These are phyloP conservation scores for Eucera pruinosa DNA, from an alignment of 2,888 invertebrate genomes.

Conservation along the genomic window DNA sequence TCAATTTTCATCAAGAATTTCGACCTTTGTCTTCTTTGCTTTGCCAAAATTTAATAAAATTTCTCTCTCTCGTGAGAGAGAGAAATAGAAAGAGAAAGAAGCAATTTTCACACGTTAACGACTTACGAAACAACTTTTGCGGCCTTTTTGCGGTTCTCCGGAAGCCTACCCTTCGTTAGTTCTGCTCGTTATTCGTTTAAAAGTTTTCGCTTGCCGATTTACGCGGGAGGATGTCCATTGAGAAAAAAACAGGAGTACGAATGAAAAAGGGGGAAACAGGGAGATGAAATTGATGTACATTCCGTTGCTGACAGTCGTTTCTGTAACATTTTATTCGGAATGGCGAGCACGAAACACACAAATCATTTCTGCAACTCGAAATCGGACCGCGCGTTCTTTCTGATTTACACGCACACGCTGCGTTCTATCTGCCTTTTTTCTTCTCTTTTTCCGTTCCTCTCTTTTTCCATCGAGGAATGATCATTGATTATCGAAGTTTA, in stretches of 20 bases:
- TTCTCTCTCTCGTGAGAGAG: no score
- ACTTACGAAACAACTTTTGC: conserved; percentile 4
- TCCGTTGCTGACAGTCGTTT: conserved; percentile 45
- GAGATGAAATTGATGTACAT: conserved; percentile 54
- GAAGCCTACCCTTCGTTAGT: conserved; percentile 36
- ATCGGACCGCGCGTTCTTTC: conserved; percentile 30
- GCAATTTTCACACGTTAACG: conserved; percentile 30
- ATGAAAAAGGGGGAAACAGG: not conserved
- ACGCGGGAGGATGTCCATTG: conserved; percentile 19
- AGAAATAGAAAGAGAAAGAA: no score
- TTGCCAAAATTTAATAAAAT: not conserved
- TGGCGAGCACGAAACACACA: conserved; percentile 26
- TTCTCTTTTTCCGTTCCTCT: not conserved
- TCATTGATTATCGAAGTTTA: conserved; percentile 51
- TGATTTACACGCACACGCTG: conserved; percentile 43
- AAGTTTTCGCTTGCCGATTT: conserved; percentile 36
- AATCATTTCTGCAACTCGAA: conserved; percentile 32
- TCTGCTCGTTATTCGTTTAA: conserved; percentile 43
- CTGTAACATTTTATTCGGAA: conserved; percentile 52
- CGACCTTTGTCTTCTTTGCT: not conserved
- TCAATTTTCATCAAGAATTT: not conserved
- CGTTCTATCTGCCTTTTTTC: not conserved
- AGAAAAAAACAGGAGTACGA: no score
- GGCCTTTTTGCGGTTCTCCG: not conserved
- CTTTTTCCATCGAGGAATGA: not conserved